Percentiles rank a stretch among this genome's conserved stretches.
Evolutionary conservation across 1,140 invertebrate species (phyloP).

Genomic region (Orchestia grillus): DNA sequence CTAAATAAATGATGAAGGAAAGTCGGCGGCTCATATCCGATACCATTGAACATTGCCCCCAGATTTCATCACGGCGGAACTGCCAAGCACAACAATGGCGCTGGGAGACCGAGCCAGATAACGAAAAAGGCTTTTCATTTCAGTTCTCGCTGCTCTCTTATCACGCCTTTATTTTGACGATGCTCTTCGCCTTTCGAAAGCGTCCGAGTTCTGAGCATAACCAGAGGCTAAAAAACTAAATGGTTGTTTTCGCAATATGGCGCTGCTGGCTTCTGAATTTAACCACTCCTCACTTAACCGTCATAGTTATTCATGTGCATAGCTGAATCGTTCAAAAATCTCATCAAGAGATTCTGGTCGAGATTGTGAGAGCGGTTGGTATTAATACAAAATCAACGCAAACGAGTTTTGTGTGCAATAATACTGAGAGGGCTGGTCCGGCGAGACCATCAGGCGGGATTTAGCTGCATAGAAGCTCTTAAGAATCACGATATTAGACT

Average conservation of each 20-base stretch:
- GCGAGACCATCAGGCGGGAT: constrained; percentile 15
- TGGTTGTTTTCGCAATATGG: background rate
- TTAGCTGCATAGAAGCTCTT: constrained; percentile 46
- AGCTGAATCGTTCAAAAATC: background rate
- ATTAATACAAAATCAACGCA: constrained; percentile 15
- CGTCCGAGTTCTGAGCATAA: background rate
- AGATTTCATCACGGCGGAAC: constrained; percentile 42
- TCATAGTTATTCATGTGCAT: background rate
- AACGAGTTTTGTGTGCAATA: background rate
- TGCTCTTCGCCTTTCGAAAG: background rate
- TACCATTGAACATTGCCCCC: background rate
- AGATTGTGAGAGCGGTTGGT: background rate
- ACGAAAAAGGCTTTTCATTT: background rate
- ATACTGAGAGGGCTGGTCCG: constrained; percentile 17
- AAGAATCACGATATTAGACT: constrained; percentile 44
- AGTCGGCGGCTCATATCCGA: constrained; percentile 31
- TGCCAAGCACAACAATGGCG: constrained; percentile 21
- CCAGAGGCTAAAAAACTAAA: background rate
- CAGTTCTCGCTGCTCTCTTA: constrained; percentile 11
- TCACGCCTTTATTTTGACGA: constrained; percentile 42
- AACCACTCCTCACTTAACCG: background rate
- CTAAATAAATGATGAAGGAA: background rate
- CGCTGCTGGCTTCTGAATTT: background rate
- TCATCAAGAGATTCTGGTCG: background rate
- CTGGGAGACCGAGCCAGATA: background rate